Percentiles rank a stretch among this genome's conserved stretches.
These are phyloP conservation scores for Abrostola triplasia DNA, from an alignment of 2,888 invertebrate species.

Conservation along the genomic window DNA sequence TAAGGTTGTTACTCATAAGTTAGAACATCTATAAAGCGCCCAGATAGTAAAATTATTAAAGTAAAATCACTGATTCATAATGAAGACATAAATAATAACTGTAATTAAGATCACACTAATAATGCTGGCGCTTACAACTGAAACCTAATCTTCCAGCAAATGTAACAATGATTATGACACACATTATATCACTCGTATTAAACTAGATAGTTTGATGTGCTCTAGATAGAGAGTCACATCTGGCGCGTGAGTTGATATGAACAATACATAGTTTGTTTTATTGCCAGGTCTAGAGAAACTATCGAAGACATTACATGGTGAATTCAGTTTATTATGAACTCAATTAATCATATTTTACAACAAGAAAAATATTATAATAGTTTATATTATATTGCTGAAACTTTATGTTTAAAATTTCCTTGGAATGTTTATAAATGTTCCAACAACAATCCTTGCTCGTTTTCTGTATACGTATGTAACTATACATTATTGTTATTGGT, in stretches of 20 bases:
- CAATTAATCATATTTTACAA: too few species aligned
- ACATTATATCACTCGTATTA: slow-evolving; percentile 21
- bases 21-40: background rate
- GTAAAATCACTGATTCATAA: background rate
- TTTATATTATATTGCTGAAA: too few species aligned
- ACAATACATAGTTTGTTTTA: slow-evolving; percentile 42
- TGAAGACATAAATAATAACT: slow-evolving; percentile 2
- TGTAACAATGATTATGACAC: slow-evolving; percentile 2
- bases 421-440: too few species aligned
- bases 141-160: slow-evolving; percentile 3
- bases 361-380: too few species aligned
- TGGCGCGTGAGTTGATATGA: slow-evolving; percentile 22
- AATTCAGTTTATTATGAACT: slow-evolving; percentile 10
- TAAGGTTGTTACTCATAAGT: background rate
- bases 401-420: too few species aligned
- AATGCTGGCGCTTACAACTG: background rate
- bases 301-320: slow-evolving; percentile 10
- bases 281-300: slow-evolving; percentile 9
- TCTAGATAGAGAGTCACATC: slow-evolving; percentile 34
- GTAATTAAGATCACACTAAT: slow-evolving; percentile 1
- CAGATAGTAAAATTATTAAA: background rate
- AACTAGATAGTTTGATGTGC: slow-evolving; percentile 5
- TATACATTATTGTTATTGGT: too few species aligned
- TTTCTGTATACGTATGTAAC: too few species aligned
- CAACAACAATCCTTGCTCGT: too few species aligned